phyloP scores from a whole-genome alignment of 2,888 invertebrate species.

The Brenthis daphne region DNA sequence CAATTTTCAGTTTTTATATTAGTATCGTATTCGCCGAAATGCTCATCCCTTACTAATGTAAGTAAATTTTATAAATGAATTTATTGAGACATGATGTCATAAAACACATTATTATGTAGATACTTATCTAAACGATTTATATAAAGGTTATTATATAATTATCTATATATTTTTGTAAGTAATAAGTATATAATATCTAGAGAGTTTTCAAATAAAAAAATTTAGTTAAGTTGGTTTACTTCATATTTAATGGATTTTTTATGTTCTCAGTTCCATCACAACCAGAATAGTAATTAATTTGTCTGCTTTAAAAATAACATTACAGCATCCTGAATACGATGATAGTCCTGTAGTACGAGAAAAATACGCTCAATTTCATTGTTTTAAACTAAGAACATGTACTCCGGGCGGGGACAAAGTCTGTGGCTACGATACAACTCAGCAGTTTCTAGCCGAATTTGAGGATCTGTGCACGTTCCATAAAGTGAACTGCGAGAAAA shows the following conservation, averaged over 20 bases:
- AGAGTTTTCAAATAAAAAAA: too few relatives aligned
- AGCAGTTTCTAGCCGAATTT: slow-evolving; percentile 49
- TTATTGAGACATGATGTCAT: neutral
- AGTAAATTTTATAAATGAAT: slow-evolving; percentile 8
- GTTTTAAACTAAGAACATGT: slow-evolving; percentile 47
- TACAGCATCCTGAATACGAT: slow-evolving; percentile 18
- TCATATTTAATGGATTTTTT: too few relatives aligned
- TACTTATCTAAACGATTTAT: too few relatives aligned
- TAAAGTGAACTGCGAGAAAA: slow-evolving; percentile 50
- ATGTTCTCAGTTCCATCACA: too few relatives aligned
- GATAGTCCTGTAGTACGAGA: slow-evolving; percentile 33
- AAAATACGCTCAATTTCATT: slow-evolving; percentile 46
- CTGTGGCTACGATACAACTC: slow-evolving; percentile 52
- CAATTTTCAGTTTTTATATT: slow-evolving; percentile 22
- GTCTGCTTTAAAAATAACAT: neutral
- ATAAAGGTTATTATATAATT: too few relatives aligned
- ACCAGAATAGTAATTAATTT: neutral
- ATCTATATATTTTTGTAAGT: too few relatives aligned
- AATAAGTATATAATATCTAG: too few relatives aligned
- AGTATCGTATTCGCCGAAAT: slow-evolving; percentile 2
- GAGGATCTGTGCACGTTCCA: slow-evolving; percentile 53
- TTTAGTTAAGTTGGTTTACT: too few relatives aligned
- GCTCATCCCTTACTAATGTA: slow-evolving; percentile 26
- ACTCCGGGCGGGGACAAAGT: slow-evolving; percentile 41
- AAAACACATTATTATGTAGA: neutral